Percentiles rank a stretch among this genome's conserved stretches.
phyloP scores from a whole-genome alignment of 2,888 invertebrate species.

The Ornithoptera priamus region DNA sequence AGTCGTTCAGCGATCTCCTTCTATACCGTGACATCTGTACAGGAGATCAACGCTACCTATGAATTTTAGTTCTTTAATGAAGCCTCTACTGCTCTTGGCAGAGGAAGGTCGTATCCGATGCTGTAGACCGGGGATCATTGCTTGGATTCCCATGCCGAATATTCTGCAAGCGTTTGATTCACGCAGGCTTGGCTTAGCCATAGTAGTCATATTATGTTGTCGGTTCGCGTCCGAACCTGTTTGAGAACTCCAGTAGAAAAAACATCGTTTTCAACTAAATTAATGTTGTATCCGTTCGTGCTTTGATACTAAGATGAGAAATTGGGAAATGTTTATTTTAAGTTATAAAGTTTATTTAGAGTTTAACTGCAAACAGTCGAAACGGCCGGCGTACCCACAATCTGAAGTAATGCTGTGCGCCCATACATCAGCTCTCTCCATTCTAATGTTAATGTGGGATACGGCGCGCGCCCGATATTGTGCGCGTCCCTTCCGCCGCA shows the following conservation, averaged over 20 bases:
- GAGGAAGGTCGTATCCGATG: too few species aligned
- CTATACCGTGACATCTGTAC: too few species aligned
- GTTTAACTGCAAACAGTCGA: not conserved
- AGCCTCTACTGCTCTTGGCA: too few species aligned
- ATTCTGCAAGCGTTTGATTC: too few species aligned
- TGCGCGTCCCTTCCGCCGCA: conserved; percentile 64
- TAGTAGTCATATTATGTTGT: too few species aligned
- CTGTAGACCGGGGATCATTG: too few species aligned
- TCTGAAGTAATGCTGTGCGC: conserved; percentile 47
- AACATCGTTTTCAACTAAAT: not conserved
- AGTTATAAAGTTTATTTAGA: not conserved
- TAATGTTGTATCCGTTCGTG: not conserved
- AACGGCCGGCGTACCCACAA: conserved; percentile 33
- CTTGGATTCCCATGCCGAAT: too few species aligned
- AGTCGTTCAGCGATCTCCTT: too few species aligned
- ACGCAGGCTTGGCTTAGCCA: too few species aligned
- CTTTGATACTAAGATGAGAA: not conserved
- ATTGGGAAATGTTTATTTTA: not conserved
- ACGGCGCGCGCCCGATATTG: conserved; percentile 63
- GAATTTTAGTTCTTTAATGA: too few species aligned
- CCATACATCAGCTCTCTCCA: conserved; percentile 73
- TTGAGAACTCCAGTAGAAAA: not conserved
- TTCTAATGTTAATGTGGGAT: conserved; percentile 78
- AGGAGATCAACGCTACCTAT: too few species aligned
- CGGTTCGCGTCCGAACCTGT: too few species aligned